These are phyloP conservation scores for Takifugu ocellatus DNA, from an alignment of 2,797 vertebrate genomes.

Conservation along the genomic window DNA sequence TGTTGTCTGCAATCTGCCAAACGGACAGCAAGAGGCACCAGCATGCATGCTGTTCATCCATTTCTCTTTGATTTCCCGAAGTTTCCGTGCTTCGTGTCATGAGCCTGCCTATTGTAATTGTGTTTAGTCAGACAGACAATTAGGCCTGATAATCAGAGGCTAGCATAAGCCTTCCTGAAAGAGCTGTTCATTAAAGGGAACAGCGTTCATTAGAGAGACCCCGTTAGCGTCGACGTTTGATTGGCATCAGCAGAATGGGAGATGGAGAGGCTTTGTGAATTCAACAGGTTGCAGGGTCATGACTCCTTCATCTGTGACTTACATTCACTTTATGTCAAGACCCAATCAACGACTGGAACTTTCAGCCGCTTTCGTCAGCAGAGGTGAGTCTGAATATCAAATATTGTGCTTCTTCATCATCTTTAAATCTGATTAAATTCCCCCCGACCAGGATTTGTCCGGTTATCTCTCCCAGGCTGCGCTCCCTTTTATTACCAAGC, in stretches of 20 bases:
- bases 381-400: slow-evolving; percentile 52
- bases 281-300: slow-evolving; percentile 13
- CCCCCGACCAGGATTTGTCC: slow-evolving; percentile 41
- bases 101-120: slow-evolving; percentile 58
- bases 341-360: slow-evolving; percentile 19
- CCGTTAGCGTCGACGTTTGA: slow-evolving; percentile 61
- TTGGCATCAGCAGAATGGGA: slow-evolving; percentile 45
- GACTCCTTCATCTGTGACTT: slow-evolving; percentile 19
- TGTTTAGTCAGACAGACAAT: slow-evolving; percentile 66
- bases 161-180: slow-evolving; percentile 52
- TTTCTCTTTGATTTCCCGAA: slow-evolving; percentile 26
- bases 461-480: slow-evolving; percentile 27
- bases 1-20: slow-evolving; percentile 30
- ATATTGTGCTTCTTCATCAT: slow-evolving; percentile 52
- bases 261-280: slow-evolving; percentile 10
- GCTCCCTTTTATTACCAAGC: slow-evolving; percentile 31
- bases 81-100: slow-evolving; percentile 40
- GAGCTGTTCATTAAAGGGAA: slow-evolving; percentile 20
- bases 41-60: slow-evolving; percentile 27
- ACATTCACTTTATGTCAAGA: slow-evolving; percentile 8
- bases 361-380: slow-evolving; percentile 63
- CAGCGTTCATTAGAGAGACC: neutral
- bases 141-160: slow-evolving; percentile 68
- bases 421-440: slow-evolving; percentile 51
- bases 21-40: slow-evolving; percentile 21